These are phyloP conservation scores for Coranthus polyacanthus DNA, from an alignment of 2,797 vertebrate genomes.

Conservation along the genomic window DNA sequence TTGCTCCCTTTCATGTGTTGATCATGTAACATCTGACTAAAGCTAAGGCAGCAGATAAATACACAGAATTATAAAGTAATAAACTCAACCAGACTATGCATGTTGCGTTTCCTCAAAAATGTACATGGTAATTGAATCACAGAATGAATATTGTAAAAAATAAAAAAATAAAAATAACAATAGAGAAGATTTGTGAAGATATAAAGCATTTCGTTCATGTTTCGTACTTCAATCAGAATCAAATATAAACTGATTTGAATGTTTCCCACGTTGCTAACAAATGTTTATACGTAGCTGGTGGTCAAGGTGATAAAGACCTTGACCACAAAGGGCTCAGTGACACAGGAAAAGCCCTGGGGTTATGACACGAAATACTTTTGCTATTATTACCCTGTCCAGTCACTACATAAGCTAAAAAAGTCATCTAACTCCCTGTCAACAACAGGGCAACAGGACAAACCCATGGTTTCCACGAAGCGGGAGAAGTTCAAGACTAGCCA, in stretches of 20 bases:
- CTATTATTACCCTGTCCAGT: slow-evolving; percentile 70
- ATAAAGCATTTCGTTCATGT: slow-evolving; percentile 12
- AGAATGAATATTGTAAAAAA: slow-evolving; percentile 10
- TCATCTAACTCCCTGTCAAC: slow-evolving; percentile 53
- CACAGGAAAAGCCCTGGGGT: slow-evolving; percentile 46
- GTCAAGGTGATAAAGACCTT: slow-evolving; percentile 55
- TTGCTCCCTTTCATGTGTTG: slow-evolving; percentile 52
- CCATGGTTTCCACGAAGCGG: slow-evolving; percentile 43
- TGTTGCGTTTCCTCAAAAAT: slow-evolving; percentile 35
- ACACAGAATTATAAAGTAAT: slow-evolving; percentile 42
- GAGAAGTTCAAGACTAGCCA: slow-evolving; percentile 46
- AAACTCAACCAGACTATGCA: slow-evolving; percentile 28
- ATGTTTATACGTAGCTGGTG: slow-evolving; percentile 35
- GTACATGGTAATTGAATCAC: slow-evolving; percentile 21
- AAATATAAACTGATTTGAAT: slow-evolving; percentile 19
- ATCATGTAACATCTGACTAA: slow-evolving; percentile 23
- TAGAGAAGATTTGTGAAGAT: slow-evolving; percentile 1
- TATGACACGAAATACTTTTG: slow-evolving; percentile 60
- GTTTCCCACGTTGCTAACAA: slow-evolving; percentile 35
- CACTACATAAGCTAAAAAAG: slow-evolving; percentile 46
- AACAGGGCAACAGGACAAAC: slow-evolving; percentile 36
- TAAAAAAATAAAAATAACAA: too few species aligned
- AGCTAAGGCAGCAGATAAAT: slow-evolving; percentile 24
- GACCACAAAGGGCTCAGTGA: slow-evolving; percentile 48
- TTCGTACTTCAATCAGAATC: slow-evolving; percentile 9